phyloP scores from a whole-genome alignment of 2,888 invertebrate species.

The Anoplius nigerrimus region DNA sequence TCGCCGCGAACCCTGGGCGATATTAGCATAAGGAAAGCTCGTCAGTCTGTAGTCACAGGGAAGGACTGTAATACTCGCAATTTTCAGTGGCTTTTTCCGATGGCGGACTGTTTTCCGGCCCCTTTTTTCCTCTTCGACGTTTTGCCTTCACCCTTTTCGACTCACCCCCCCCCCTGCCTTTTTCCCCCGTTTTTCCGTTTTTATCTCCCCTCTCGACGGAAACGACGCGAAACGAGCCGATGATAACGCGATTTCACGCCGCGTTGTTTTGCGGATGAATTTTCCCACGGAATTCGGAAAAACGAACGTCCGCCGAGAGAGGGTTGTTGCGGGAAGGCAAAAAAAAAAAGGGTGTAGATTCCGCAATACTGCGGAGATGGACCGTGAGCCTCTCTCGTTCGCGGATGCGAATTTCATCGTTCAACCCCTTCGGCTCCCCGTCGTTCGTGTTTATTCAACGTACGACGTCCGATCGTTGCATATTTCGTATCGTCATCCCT shows the following conservation, averaged over 20 bases:
- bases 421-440: no score
- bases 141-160: no score
- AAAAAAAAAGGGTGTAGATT: no score
- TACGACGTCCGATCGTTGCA: no score
- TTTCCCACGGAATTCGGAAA: not conserved
- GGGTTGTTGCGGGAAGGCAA: no score
- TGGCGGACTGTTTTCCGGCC: not conserved
- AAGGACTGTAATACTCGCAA: not conserved
- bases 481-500: no score
- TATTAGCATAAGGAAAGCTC: not conserved
- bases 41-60: no score
- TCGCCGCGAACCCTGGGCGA: not conserved
- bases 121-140: not conserved
- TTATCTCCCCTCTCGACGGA: not conserved
- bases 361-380: no score
- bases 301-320: not conserved
- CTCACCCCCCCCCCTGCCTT: no score
- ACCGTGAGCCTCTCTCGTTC: no score
- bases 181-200: not conserved
- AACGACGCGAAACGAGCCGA: not conserved
- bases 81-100: not conserved
- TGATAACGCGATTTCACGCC: not conserved
- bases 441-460: no score
- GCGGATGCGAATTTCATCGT: no score
- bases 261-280: not conserved